Evolutionary conservation across 2,113 vertebrate species (phyloP).

Genomic region (Syngnathus scovelli): DNA sequence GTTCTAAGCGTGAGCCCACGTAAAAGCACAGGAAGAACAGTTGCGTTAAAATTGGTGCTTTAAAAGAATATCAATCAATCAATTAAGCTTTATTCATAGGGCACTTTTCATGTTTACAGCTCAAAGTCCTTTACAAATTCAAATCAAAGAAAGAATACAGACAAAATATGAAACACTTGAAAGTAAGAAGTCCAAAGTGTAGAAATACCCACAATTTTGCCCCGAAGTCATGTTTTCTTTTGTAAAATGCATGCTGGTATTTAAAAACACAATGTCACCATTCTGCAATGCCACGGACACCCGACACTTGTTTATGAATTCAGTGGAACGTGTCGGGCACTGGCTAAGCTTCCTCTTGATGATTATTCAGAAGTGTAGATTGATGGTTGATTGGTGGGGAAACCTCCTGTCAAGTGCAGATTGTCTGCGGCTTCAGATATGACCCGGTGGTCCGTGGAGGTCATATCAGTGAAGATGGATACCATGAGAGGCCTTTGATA

Average conservation of each 20-base stretch:
- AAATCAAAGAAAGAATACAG: no score
- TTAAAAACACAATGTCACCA: conserved; percentile 22
- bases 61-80: no score
- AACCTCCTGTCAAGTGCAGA: conserved; percentile 42
- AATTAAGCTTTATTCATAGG: no score
- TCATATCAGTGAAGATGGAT: conserved; percentile 12
- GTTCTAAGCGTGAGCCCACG: no score
- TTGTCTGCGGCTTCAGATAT: conserved; percentile 28
- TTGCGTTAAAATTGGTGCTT: no score
- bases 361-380: conserved; percentile 65
- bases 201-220: not conserved
- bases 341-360: conserved; percentile 56
- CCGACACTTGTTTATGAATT: conserved; percentile 48
- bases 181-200: not conserved
- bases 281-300: conserved; percentile 28
- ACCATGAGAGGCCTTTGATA: conserved; percentile 9
- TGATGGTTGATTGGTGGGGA: conserved; percentile 55
- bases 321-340: conserved; percentile 22
- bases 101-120: no score
- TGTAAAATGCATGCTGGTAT: not conserved
- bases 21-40: no score
- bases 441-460: conserved; percentile 34
- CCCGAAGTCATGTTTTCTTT: not conserved
- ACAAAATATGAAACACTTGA: not conserved
- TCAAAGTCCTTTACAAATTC: no score